Conservation (phyloP, 1,140 invertebrate species). For the Callitettix versicolor region DNA sequence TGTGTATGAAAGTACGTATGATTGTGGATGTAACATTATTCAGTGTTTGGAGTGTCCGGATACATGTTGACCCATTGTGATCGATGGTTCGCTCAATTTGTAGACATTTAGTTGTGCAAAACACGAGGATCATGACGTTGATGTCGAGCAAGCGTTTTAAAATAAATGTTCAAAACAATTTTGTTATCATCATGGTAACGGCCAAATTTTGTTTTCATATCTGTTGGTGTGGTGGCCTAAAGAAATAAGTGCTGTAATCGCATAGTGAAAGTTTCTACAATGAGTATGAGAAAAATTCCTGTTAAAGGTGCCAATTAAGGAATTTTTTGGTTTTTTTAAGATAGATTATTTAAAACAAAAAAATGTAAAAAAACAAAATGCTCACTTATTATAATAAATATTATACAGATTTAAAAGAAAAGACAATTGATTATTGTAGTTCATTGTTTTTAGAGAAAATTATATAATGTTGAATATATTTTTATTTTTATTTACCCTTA, state of each 20-base stretch:
- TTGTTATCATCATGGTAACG: no score
- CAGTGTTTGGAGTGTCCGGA: background rate
- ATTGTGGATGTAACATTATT: background rate
- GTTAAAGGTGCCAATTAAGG: background rate
- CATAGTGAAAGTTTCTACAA: background rate
- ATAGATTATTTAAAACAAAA: constrained; percentile 5
- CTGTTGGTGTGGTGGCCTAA: background rate
- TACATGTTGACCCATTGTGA: background rate
- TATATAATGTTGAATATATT: constrained; percentile 8
- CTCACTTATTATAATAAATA: constrained; percentile 7
- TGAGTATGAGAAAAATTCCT: background rate
- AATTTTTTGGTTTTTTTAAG: constrained; percentile 6
- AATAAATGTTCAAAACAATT: background rate
- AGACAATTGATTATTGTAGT: constrained; percentile 3
- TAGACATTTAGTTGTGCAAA: background rate
- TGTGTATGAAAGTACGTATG: background rate
- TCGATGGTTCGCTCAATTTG: background rate
- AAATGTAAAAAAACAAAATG: constrained; percentile 10
- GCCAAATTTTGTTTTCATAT: background rate
- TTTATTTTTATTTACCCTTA: background rate
- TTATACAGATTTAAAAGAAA: background rate
- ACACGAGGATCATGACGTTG: background rate
- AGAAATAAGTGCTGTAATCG: background rate
- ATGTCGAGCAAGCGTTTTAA: background rate
- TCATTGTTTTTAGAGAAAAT: constrained; percentile 10